phyloP scores from a whole-genome alignment of 30 jellyfish, hydroid and myxozoan genomes.

The Chrysaora quinquecirrha region DNA sequence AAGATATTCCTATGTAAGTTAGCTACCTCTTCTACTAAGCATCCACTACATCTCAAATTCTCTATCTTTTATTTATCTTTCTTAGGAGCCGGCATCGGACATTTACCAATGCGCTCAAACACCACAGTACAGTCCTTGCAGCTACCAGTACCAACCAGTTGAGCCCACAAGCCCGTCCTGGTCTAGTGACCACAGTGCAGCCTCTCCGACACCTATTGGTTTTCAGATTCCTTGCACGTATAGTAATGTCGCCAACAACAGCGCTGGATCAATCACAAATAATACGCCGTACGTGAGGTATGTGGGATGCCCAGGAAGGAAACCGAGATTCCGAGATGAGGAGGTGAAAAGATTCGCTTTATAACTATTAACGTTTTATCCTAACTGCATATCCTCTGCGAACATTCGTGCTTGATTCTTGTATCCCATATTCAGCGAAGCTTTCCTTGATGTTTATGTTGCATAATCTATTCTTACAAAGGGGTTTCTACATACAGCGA shows the following conservation, averaged over 20 bases:
- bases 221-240: slow-evolving; percentile 54
- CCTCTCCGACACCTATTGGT: slow-evolving; percentile 40
- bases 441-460: no score
- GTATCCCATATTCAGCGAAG: no score
- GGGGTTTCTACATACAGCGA: no score
- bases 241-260: background rate
- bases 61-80: no score
- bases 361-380: no score
- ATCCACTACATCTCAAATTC: no score
- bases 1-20: no score
- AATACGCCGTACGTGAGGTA: background rate
- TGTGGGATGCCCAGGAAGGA: slow-evolving; percentile 10
- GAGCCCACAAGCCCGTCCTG: slow-evolving; percentile 63
- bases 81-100: slow-evolving; percentile 46
- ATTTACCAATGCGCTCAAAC: slow-evolving; percentile 23
- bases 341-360: slow-evolving; percentile 27
- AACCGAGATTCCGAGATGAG: slow-evolving; percentile 26
- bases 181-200: slow-evolving; percentile 49
- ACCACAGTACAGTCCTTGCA: slow-evolving; percentile 60
- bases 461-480: no score
- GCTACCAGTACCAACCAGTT: slow-evolving; percentile 39
- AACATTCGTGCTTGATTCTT: no score
- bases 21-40: no score
- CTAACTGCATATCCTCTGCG: no score
- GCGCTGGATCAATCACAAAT: background rate